Conservation (phyloP, 2,888 invertebrate genomes). For the Lasioglossum leucozonium region DNA sequence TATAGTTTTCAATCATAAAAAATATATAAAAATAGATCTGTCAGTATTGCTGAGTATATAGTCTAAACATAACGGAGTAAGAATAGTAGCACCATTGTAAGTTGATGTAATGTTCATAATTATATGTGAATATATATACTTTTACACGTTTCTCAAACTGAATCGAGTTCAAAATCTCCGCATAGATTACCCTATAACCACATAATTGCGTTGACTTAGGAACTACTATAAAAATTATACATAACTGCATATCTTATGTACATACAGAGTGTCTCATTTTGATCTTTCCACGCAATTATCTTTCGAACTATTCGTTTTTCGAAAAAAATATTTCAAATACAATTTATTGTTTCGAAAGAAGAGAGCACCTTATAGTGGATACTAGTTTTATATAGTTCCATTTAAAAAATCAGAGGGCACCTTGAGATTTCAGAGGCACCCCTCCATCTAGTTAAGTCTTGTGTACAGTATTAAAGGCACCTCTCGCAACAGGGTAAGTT, state of each 20-base stretch:
- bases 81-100: constrained; percentile 52
- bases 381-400: background rate
- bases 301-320: background rate
- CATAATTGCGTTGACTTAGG: constrained; percentile 39
- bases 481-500: background rate
- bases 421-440: background rate
- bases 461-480: background rate
- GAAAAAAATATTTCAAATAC: background rate
- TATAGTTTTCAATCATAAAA: constrained; percentile 39
- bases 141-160: constrained; percentile 1
- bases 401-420: background rate
- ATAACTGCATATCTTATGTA: constrained; percentile 49
- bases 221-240: constrained; percentile 61
- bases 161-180: constrained; percentile 19
- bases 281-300: background rate
- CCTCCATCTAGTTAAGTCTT: background rate
- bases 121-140: background rate
- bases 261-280: background rate
- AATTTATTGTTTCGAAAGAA: background rate
- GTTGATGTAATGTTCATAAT: constrained; percentile 14
- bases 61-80: constrained; percentile 35
- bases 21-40: constrained; percentile 54
- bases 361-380: background rate
- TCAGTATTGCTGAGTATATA: constrained; percentile 26
- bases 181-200: constrained; percentile 58